These are phyloP conservation scores for Toxotes chatareus DNA, from an alignment of 2,113 vertebrate species.

Conservation along the genomic window DNA sequence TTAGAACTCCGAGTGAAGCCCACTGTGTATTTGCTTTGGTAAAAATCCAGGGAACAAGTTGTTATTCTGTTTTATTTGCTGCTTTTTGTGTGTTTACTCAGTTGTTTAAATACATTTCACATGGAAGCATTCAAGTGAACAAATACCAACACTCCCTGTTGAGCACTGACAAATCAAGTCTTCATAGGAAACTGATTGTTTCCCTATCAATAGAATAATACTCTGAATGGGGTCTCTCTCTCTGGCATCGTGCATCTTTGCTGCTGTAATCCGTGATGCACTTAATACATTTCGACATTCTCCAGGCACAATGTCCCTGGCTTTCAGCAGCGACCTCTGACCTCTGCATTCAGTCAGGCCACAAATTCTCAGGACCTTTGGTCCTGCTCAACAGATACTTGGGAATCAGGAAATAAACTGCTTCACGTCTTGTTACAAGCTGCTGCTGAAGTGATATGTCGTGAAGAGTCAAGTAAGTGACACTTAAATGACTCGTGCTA, in stretches of 20 bases:
- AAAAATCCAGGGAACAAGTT: background rate
- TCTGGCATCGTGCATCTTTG: no score
- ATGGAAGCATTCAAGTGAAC: background rate
- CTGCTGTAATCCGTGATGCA: no score
- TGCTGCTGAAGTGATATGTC: background rate
- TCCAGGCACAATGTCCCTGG: no score
- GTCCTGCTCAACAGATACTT: background rate
- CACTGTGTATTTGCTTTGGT: background rate
- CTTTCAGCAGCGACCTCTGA: no score
- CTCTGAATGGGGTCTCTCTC: no score
- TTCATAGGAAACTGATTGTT: background rate
- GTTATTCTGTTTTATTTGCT: background rate
- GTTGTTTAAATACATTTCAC: slow-evolving; percentile 8
- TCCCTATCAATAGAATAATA: background rate
- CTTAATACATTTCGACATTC: no score
- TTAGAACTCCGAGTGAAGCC: background rate
- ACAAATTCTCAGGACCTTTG: background rate
- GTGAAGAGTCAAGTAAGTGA: background rate
- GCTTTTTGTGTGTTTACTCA: background rate
- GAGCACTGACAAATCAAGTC: background rate
- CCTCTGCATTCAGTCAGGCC: no score
- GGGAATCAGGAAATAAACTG: background rate
- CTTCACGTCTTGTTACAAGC: background rate
- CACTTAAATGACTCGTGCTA: background rate
- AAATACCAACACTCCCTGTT: background rate